Base-by-base conservation (phyloP, 2,113 vertebrate species). In the Leucopsar rothschildi region DNA sequence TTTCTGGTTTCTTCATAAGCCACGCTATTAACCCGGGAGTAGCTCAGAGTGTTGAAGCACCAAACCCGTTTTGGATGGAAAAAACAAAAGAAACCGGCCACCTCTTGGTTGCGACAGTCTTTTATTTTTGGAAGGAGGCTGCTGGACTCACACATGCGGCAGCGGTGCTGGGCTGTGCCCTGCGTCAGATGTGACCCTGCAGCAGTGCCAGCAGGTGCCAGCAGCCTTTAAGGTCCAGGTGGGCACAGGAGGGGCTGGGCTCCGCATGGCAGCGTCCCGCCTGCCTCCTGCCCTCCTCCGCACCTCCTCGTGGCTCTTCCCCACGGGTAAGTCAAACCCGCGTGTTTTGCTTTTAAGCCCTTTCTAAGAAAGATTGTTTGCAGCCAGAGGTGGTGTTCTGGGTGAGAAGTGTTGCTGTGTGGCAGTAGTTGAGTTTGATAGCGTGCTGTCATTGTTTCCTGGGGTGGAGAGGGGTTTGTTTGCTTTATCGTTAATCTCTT, bases 171-270 rank as follows among this genome's bases (percentile, higher is more conserved):
- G 49, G 31, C 76, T 40, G 37, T 9, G 0, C 24, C 45, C 47
- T 23, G 7, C 21, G 9, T 23, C 44, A 40, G 9, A 5, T 20
- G 6, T 15, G 39, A 25, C 52, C 42, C 27, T 65, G 0, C 15
- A n/a, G 8, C n/a, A 68, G 66, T 0, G 17, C 37, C 57, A 80
- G 60, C 44, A 75, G 81, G 69, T 71, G 81, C 9, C 76, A 82
- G 59, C 65, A 84, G 72, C 76, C 86, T 92, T 83, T 84, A 78
- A 90, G 87, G 70, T 86, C 15, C 55, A 28, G 44, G 61, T 68
- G 23, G 13, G 0, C 33, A 60, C 24, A 79, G 93, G n/a, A 90
- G 82, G 61, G 72, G 77, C 85, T 37, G 71, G 57, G 49, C 73
- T 86, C 52, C 68, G 64, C 71, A 39, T 65, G 82, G 37, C 37